Evolutionary conservation across 2,888 invertebrate species (phyloP), one percentile per base, ranked within the genome.

Genomic region (Brachyopa scutellaris): DNA sequence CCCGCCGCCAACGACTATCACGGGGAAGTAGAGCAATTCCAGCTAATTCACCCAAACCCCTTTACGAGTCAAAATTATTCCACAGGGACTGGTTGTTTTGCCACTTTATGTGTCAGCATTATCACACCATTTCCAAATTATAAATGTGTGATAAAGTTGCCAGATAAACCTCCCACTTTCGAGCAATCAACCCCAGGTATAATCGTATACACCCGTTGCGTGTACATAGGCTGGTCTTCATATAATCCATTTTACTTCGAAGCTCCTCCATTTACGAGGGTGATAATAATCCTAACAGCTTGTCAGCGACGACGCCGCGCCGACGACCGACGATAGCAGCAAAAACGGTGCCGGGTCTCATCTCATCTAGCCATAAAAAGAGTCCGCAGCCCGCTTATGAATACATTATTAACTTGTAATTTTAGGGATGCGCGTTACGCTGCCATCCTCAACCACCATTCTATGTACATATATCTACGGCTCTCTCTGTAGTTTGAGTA

Each of bases 51-150:
- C 62, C 47, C 77, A 3, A 3, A 26, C 77, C 66, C 77, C 66
- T 49, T 76, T 19, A 55, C 29, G 59, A 64, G 62, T 9, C 51
- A 61, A 82, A n/a, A 77, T 82, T 70, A 82, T 61, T 66, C 82
- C 77, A 64, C 59, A 47, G 53, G 45, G 82, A 47, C 77, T 70
- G 77, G 47, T 53, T 82, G 77, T 82, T 82, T 77, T 82, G 77
- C 36, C 82, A 82, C 77, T 77, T 70, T 82, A 77, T 72, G 77
- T 82, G 82, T 82, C 72, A 82, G 72, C 82, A 82, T 82, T 82
- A 82, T 82, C 82, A 72, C 82, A 82, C 82, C 82, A 82, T 82
- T 82, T 77, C 61, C 77, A 82, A 76, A 82, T 82, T 77, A 82
- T 82, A 82, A 82, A 82, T 77, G 72, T 82, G 82, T 64, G 82